These are phyloP conservation scores for Hylaeus anthracinus DNA, from an alignment of 1,140 invertebrate genomes.

Conservation along the genomic window DNA sequence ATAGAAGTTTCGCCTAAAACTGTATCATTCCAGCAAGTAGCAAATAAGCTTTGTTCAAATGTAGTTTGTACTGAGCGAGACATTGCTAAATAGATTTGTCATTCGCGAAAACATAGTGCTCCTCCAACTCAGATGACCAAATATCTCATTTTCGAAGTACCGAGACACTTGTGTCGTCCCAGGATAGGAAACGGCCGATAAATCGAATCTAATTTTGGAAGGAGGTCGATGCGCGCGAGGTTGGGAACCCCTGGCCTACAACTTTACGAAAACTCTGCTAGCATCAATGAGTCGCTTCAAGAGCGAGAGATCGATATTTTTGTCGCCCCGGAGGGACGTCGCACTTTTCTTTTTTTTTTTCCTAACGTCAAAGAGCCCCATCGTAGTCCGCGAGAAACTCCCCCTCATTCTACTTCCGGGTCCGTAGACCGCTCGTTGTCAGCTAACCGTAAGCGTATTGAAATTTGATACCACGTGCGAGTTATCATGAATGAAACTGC, in stretches of 20 bases:
- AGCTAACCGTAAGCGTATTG: slow-evolving; percentile 36
- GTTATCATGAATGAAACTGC: slow-evolving; percentile 62
- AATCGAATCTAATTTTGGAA: background rate
- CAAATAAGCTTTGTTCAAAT: no score
- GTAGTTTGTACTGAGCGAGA: no score
- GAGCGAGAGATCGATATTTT: background rate
- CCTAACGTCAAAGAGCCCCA: no score
- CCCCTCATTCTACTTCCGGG: slow-evolving; percentile 14
- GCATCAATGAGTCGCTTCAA: background rate
- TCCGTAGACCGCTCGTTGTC: background rate
- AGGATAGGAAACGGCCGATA: background rate
- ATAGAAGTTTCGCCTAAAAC: no score
- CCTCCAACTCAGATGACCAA: no score
- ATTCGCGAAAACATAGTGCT: no score
- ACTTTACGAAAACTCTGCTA: background rate
- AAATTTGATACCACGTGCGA: slow-evolving; percentile 60
- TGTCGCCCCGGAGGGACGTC: background rate
- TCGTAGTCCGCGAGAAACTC: background rate
- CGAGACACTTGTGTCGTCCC: background rate
- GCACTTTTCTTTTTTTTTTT: no score
- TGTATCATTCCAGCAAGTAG: no score
- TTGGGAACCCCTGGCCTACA: background rate
- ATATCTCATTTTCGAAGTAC: no score
- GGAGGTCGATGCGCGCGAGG: background rate
- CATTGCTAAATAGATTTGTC: no score